These are phyloP conservation scores for Copsychus sechellarum DNA, from an alignment of 2,113 vertebrate species.

Conservation along the genomic window DNA sequence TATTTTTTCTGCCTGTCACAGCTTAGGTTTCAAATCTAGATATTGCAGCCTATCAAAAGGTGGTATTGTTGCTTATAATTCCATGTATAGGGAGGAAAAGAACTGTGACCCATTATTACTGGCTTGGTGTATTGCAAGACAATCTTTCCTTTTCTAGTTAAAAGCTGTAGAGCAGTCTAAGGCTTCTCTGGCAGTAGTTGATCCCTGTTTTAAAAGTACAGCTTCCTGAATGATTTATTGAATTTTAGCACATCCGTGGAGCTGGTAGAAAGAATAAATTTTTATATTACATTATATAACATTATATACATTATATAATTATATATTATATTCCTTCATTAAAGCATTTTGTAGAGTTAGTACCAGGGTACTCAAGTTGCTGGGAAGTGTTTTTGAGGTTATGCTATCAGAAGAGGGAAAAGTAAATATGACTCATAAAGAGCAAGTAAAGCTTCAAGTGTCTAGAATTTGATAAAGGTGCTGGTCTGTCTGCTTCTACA, in stretches of 20 bases:
- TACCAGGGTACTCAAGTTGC: background rate
- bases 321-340: background rate
- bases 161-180: background rate
- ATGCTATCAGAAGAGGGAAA: background rate
- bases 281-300: background rate
- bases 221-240: background rate
- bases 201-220: background rate
- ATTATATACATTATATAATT: too few relatives aligned
- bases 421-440: background rate
- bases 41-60: background rate
- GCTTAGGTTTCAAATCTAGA: background rate
- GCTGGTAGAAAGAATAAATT: background rate
- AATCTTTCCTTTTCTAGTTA: background rate
- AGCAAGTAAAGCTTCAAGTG: background rate
- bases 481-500: background rate
- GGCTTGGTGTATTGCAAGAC: background rate
- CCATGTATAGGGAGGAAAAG: background rate
- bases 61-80: background rate
- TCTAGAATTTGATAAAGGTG: background rate
- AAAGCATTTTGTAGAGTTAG: background rate
- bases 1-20: background rate
- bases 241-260: background rate
- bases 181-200: background rate
- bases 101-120: background rate
- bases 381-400: background rate